Conservation (phyloP, 2,113 vertebrate genomes). For the Erythrocebus patas region DNA sequence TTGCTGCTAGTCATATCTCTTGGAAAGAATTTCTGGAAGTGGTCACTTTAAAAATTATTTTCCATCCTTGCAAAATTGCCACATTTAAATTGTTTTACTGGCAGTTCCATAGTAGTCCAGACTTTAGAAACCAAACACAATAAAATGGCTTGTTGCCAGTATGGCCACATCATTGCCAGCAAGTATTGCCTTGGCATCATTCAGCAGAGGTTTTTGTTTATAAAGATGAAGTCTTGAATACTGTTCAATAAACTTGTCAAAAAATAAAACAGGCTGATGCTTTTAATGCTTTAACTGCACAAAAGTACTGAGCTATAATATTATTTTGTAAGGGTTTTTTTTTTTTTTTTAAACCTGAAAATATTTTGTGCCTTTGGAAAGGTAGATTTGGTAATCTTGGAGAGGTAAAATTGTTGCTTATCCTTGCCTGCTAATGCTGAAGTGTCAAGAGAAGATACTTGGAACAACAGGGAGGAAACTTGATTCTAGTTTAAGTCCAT, state of each 20-base stretch:
- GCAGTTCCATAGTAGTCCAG: constrained; percentile 48
- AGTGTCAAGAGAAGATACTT: constrained; percentile 73
- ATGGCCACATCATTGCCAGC: constrained; percentile 33
- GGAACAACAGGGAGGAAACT: constrained; percentile 69
- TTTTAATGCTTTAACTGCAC: constrained; percentile 67
- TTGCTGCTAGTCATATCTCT: constrained; percentile 34
- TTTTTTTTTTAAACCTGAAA: constrained; percentile 26
- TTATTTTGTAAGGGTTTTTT: background rate
- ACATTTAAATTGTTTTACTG: constrained; percentile 55
- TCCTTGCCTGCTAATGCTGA: constrained; percentile 65
- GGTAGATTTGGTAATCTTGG: constrained; percentile 61
- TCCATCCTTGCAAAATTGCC: constrained; percentile 49
- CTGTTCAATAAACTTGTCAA: constrained; percentile 66
- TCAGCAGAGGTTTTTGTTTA: constrained; percentile 56
- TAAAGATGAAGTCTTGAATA: constrained; percentile 69
- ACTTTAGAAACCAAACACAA: constrained; percentile 56
- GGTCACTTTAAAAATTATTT: constrained; percentile 50
- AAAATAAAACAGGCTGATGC: constrained; percentile 68
- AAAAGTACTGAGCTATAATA: constrained; percentile 50
- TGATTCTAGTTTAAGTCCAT: constrained; percentile 65
- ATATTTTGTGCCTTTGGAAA: constrained; percentile 63
- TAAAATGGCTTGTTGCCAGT: constrained; percentile 49
- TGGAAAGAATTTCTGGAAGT: constrained; percentile 47
- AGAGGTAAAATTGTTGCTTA: constrained; percentile 65
- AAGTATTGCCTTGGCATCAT: constrained; percentile 46